Percentiles rank a stretch among this genome's conserved stretches.
These are phyloP conservation scores for Baccha elongata DNA, from an alignment of 2,888 invertebrate genomes.

Conservation along the genomic window DNA sequence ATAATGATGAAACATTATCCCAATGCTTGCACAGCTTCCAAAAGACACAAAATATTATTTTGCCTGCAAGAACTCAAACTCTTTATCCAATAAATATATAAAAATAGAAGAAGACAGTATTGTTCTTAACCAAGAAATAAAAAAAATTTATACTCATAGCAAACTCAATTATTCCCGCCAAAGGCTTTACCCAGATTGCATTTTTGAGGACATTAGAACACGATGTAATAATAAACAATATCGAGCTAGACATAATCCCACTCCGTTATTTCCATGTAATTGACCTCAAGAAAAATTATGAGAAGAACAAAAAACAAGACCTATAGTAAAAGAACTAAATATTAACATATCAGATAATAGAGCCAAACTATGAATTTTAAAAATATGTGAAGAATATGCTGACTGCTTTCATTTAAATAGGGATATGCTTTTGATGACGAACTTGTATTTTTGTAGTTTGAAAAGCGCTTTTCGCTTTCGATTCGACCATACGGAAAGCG, in stretches of 20 bases:
- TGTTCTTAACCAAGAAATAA: constrained; percentile 23
- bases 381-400: not conserved
- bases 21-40: not conserved
- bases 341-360: not conserved
- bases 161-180: constrained; percentile 7
- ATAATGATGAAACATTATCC: not conserved
- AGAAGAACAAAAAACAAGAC: not conserved
- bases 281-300: not conserved
- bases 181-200: constrained; percentile 7
- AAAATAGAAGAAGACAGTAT: constrained; percentile 27
- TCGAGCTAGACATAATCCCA: too few relatives aligned
- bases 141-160: constrained; percentile 19
- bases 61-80: constrained; percentile 34
- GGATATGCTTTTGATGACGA: too few relatives aligned
- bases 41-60: not conserved
- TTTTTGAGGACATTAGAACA: not conserved
- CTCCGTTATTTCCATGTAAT: too few relatives aligned
- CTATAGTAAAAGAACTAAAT: not conserved
- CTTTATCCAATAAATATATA: not conserved
- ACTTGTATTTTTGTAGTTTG: too few relatives aligned
- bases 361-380: not conserved
- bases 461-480: too few relatives aligned
- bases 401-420: not conserved
- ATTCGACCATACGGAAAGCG: too few relatives aligned
- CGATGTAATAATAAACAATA: not conserved